Percentiles rank a stretch among this genome's conserved stretches.
Evolutionary conservation across 2,888 invertebrate species (phyloP).

Genomic region (Orchesella flavescens): DNA sequence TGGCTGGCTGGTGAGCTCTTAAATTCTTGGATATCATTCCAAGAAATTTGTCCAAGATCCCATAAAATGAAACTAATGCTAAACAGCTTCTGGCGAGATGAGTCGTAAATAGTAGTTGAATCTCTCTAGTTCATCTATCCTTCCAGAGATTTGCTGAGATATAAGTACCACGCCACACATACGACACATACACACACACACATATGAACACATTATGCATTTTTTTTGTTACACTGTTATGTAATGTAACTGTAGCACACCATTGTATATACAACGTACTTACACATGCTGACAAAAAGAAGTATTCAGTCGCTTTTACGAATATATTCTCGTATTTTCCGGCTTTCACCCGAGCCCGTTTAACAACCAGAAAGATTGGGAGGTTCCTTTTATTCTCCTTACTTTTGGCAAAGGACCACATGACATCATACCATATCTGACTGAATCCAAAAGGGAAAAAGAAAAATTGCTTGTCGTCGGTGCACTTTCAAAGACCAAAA

Average conservation of each 20-base stretch:
- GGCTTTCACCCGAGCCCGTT: conserved; percentile 22
- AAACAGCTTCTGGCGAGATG: conserved; percentile 62
- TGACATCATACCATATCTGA: conserved; percentile 35
- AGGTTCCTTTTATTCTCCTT: conserved; percentile 37
- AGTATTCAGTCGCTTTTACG: conserved; percentile 25
- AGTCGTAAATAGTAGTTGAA: conserved; percentile 57
- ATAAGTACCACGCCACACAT: conserved; percentile 4
- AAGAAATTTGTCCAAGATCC: conserved; percentile 62
- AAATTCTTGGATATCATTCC: conserved; percentile 61
- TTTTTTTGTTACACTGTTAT: conserved; percentile 33
- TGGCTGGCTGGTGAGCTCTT: conserved; percentile 37
- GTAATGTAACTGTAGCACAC: background rate
- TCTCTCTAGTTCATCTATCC: conserved; percentile 26
- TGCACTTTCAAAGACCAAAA: conserved; percentile 4
- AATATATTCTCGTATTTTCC: conserved; percentile 42
- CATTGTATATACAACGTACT: background rate
- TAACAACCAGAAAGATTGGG: conserved; percentile 17
- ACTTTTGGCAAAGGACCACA: conserved; percentile 47
- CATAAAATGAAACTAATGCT: conserved; percentile 63
- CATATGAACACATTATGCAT: conserved; percentile 30
- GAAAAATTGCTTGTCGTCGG: background rate
- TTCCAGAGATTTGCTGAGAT: conserved; percentile 5
- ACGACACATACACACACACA: too few relatives aligned
- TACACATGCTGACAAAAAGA: conserved; percentile 34
- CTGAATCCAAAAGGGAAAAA: background rate